Evolutionary conservation across 2,888 invertebrate genomes (phyloP).

Genomic region (Electrophaes corylata): DNA sequence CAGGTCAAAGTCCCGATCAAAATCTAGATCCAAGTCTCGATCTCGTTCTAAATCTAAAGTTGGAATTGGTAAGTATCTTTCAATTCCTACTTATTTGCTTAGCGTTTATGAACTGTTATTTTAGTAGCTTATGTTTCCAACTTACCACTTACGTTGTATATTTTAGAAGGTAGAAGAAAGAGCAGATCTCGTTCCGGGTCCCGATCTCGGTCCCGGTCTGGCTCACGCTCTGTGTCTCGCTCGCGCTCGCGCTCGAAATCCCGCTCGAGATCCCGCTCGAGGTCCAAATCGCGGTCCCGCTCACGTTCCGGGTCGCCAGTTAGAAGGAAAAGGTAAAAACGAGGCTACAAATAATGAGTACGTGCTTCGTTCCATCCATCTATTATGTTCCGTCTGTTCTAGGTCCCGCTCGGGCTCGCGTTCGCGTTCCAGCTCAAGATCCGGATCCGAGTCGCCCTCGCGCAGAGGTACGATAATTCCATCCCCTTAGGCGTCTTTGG

Average conservation of each 20-base stretch:
- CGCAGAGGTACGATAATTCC: constrained; percentile 51
- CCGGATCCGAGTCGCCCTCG: constrained; percentile 48
- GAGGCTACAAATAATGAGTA: neutral
- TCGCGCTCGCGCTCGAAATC: constrained; percentile 43
- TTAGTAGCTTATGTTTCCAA: neutral
- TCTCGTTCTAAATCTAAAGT: constrained; percentile 56
- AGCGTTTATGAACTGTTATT: constrained; percentile 17
- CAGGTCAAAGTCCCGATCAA: constrained; percentile 37
- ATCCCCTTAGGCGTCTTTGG: too few relatives aligned
- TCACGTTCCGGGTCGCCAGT: constrained; percentile 45
- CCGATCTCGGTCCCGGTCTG: constrained; percentile 50
- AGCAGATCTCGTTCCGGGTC: constrained; percentile 42
- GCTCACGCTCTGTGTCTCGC: constrained; percentile 35
- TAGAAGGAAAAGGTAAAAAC: constrained; percentile 17
- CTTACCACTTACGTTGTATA: neutral
- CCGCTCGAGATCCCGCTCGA: constrained; percentile 47
- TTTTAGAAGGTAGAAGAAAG: constrained; percentile 14
- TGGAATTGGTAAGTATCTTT: constrained; percentile 46
- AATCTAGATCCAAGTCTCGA: constrained; percentile 43
- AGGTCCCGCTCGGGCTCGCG: constrained; percentile 27
- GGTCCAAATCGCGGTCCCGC: constrained; percentile 51
- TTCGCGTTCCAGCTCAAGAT: constrained; percentile 30
- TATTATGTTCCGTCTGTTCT: neutral
- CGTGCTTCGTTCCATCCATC: too few relatives aligned
- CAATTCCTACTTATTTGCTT: neutral